Percentiles rank a stretch among this genome's conserved stretches.
These are phyloP conservation scores for Phoenicopterus ruber DNA, from an alignment of 2,113 vertebrate genomes.

Conservation along the genomic window DNA sequence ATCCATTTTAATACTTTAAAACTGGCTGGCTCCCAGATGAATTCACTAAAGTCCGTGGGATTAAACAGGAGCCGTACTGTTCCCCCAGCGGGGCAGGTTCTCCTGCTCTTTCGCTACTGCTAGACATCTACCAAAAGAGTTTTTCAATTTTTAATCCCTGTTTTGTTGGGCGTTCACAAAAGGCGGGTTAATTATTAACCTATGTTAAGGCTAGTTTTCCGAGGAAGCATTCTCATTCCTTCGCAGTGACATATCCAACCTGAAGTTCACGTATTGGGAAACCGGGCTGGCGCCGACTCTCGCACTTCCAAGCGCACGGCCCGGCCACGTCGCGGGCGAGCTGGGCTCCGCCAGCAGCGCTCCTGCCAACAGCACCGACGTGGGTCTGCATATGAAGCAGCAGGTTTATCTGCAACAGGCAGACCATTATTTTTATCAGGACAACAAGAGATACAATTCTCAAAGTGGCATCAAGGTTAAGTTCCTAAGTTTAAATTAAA, in stretches of 20 bases:
- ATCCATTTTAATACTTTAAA: background rate
- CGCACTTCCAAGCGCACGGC: background rate
- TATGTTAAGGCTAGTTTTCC: background rate
- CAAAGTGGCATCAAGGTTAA: background rate
- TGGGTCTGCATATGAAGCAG: background rate
- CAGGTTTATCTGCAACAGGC: background rate
- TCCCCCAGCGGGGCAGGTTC: background rate
- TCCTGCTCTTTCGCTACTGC: background rate
- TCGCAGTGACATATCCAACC: background rate
- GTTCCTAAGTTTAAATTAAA: background rate
- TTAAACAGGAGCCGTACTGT: background rate
- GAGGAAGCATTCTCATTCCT: background rate
- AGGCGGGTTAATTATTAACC: background rate
- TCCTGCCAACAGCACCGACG: background rate
- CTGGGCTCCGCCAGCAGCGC: background rate
- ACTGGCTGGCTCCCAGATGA: background rate
- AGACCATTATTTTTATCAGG: background rate
- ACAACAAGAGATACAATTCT: background rate
- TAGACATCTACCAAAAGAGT: background rate
- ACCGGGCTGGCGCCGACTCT: rapidly evolving
- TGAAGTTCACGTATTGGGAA: rapidly evolving
- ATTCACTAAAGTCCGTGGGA: rapidly evolving
- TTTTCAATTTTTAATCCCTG: background rate
- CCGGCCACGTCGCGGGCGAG: rapidly evolving
- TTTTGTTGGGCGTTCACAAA: background rate